Percentiles rank a stretch among this genome's conserved stretches.
phyloP scores from a whole-genome alignment of 2,888 invertebrate species.

The Tetanocera ferruginea region DNA sequence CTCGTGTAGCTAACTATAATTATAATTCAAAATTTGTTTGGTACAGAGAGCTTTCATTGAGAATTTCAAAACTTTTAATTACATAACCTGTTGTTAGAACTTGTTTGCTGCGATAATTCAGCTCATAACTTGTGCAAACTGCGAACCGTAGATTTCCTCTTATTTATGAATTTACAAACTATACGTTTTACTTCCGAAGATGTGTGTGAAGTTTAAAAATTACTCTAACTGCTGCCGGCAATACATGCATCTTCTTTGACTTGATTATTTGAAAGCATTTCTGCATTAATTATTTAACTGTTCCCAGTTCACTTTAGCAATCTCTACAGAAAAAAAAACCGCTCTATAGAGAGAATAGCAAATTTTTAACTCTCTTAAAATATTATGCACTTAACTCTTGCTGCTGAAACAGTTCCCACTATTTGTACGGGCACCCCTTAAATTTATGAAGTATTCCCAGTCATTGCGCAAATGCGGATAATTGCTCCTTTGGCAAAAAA shows the following conservation, averaged over 20 bases:
- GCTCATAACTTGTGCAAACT: too few species aligned
- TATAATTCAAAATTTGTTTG: too few species aligned
- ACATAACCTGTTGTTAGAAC: too few species aligned
- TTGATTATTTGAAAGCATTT: background rate
- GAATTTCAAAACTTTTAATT: too few species aligned
- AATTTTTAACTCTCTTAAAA: background rate
- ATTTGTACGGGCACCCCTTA: background rate
- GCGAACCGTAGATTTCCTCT: too few species aligned
- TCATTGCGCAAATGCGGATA: conserved; percentile 1
- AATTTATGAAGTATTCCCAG: background rate
- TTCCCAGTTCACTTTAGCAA: background rate
- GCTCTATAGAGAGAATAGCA: background rate
- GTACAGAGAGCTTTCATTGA: too few species aligned
- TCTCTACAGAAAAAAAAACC: too few species aligned
- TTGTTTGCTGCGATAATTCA: too few species aligned
- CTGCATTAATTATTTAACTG: background rate
- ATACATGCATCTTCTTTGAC: background rate
- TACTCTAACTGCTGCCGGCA: background rate
- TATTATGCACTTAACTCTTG: background rate
- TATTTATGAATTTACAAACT: too few species aligned
- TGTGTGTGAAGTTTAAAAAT: background rate
- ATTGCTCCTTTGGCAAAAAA: background rate
- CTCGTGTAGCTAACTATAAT: too few species aligned
- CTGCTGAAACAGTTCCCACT: background rate
- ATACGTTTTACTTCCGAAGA: too few species aligned